These are phyloP conservation scores for Meloidogyne exigua DNA, from an alignment of 1,140 invertebrate genomes.

Conservation along the genomic window DNA sequence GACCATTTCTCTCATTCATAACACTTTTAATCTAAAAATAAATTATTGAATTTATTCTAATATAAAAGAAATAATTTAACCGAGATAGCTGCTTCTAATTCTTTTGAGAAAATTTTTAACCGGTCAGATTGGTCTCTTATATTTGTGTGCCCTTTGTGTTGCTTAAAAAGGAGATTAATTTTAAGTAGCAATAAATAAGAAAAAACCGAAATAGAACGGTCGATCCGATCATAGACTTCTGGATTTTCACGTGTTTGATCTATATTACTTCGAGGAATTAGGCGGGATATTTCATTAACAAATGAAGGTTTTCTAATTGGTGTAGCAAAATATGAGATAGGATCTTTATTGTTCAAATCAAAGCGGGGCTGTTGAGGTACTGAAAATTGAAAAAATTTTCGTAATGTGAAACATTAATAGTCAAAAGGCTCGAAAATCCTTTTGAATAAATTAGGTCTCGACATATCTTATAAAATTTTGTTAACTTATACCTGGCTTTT, in stretches of 20 bases:
- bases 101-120: background rate
- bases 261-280: background rate
- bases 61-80: background rate
- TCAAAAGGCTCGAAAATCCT: too few relatives aligned
- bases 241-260: background rate
- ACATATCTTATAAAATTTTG: too few relatives aligned
- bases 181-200: too few relatives aligned
- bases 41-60: background rate
- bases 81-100: background rate
- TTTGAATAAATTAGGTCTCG: too few relatives aligned
- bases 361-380: background rate
- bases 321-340: background rate
- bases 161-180: background rate
- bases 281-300: background rate
- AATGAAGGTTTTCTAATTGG: background rate
- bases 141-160: background rate
- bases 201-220: background rate
- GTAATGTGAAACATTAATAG: too few relatives aligned
- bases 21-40: background rate
- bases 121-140: background rate
- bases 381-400: background rate
- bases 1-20: background rate
- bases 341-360: background rate
- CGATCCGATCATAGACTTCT: background rate
- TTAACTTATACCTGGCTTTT: background rate